Percentiles rank a stretch among this genome's conserved stretches.
Conservation (phyloP, 2,888 invertebrate genomes). For the Antitype chi region DNA sequence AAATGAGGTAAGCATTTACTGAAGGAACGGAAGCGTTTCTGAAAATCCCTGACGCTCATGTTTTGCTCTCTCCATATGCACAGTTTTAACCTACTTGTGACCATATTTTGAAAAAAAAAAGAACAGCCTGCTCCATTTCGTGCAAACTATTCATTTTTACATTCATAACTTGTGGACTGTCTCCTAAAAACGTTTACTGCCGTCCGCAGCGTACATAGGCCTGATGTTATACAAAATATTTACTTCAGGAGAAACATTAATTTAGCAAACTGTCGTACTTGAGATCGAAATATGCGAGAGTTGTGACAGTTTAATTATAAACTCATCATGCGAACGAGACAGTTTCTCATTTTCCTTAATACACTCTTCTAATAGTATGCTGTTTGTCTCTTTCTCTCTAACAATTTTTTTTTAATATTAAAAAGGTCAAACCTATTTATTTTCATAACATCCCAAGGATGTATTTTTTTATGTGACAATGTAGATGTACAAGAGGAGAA, state of each 20-base stretch:
- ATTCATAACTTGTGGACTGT: background rate
- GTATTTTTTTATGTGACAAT: background rate
- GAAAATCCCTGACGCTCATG: background rate
- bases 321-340: conserved; percentile 39
- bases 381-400: conserved; percentile 13
- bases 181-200: background rate
- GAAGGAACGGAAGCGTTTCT: background rate
- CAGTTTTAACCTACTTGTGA: background rate
- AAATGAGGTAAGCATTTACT: background rate
- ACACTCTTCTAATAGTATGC: conserved; percentile 34
- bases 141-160: background rate
- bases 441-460: background rate
- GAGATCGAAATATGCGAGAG: conserved; percentile 53
- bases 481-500: background rate
- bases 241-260: conserved; percentile 45
- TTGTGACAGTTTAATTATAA: conserved; percentile 57
- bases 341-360: conserved; percentile 32
- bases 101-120: background rate
- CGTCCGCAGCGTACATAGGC: background rate
- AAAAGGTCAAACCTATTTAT: background rate
- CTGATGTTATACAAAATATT: conserved; percentile 40
- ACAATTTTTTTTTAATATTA: background rate
- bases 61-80: background rate
- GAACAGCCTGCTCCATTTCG: background rate
- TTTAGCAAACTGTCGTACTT: conserved; percentile 55